These are phyloP conservation scores for Cardiocondyla obscurior DNA, from an alignment of 1,140 invertebrate species.

Conservation along the genomic window DNA sequence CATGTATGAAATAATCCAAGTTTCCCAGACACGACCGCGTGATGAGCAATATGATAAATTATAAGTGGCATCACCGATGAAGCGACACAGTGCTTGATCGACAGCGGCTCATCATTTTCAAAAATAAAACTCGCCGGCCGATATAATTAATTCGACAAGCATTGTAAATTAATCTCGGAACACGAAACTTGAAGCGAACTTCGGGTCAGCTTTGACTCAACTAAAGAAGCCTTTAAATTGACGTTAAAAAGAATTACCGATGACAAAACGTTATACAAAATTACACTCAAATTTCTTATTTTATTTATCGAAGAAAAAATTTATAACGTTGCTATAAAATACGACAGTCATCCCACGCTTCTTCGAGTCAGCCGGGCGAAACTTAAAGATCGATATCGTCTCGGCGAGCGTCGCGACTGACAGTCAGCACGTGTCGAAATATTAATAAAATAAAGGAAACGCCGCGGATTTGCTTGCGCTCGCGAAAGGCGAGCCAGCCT, in stretches of 20 bases:
- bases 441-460: constrained; percentile 27
- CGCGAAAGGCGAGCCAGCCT: not conserved
- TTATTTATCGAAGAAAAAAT: constrained; percentile 5
- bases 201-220: not conserved
- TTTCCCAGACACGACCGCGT: constrained; percentile 3
- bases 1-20: constrained; percentile 42
- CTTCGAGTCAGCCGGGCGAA: not conserved
- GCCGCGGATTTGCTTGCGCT: not conserved
- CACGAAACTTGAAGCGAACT: not conserved
- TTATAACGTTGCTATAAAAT: not conserved
- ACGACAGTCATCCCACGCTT: not conserved
- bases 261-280: not conserved
- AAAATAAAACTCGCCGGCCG: not conserved
- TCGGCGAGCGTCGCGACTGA: not conserved
- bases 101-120: not conserved
- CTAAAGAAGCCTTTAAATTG: not conserved
- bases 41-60: constrained; percentile 17
- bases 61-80: constrained; percentile 33
- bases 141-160: too few relatives aligned
- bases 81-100: constrained; percentile 11
- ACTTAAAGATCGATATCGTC: not conserved
- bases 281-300: not conserved
- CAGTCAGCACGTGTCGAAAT: not conserved
- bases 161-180: too few relatives aligned
- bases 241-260: not conserved